Evolutionary conservation across 2,797 vertebrate species (phyloP).

Genomic region (Tarsius wallacei): DNA sequence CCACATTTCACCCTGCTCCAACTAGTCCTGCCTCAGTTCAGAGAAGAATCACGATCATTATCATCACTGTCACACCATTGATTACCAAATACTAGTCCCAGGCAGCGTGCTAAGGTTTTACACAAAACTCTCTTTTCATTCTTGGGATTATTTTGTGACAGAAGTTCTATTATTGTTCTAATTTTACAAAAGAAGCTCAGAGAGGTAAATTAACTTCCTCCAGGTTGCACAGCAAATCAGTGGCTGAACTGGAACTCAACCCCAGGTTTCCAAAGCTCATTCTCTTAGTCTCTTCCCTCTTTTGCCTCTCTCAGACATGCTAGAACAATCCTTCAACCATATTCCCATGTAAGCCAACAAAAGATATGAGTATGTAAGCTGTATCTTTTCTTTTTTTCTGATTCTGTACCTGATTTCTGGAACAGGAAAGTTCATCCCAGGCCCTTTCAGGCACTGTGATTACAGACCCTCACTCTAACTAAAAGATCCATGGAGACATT

Average conservation of each 20-base stretch:
- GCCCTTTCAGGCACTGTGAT: background rate
- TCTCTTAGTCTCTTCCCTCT: background rate
- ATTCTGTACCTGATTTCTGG: background rate
- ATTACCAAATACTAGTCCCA: background rate
- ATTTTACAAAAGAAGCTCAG: slow-evolving; percentile 35
- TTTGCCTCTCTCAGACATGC: background rate
- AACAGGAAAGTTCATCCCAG: background rate
- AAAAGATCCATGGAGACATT: background rate
- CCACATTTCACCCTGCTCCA: background rate
- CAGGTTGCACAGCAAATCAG: background rate
- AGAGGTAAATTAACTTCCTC: background rate
- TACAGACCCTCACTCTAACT: background rate
- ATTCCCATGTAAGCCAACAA: background rate
- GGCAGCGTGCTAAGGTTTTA: background rate
- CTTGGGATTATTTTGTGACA: background rate
- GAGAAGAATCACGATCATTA: no score
- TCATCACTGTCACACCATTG: background rate
- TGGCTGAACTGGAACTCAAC: background rate
- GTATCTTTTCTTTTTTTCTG: background rate
- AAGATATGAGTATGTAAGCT: background rate
- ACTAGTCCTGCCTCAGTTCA: background rate
- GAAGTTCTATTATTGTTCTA: background rate
- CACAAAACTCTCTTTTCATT: background rate
- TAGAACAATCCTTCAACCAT: background rate
- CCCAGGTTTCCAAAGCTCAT: background rate